These are phyloP conservation scores for Drosophila repletoides DNA, from an alignment of 1,140 invertebrate species.

Conservation along the genomic window DNA sequence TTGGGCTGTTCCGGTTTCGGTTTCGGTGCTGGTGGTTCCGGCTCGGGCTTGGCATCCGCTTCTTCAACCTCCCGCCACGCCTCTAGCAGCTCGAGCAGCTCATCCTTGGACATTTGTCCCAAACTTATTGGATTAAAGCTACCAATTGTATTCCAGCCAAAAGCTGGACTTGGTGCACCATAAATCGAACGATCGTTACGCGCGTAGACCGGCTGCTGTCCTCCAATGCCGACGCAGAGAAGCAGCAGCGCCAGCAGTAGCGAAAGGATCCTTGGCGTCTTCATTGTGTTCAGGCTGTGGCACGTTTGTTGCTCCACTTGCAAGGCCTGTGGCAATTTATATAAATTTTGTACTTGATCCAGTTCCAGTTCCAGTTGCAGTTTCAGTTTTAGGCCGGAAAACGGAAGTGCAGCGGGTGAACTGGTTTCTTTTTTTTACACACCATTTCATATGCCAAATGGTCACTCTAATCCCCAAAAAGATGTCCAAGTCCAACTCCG, in stretches of 20 bases:
- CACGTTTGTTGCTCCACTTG: slow-evolving; percentile 13
- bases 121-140: slow-evolving; percentile 54
- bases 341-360: slow-evolving; percentile 7
- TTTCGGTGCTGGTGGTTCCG: slow-evolving; percentile 41
- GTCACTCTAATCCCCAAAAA: slow-evolving; percentile 38
- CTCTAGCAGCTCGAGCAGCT: slow-evolving; percentile 68
- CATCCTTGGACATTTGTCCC: slow-evolving; percentile 73
- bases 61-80: slow-evolving; percentile 71
- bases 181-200: slow-evolving; percentile 47
- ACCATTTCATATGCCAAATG: slow-evolving; percentile 14
- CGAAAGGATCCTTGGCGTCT: neutral
- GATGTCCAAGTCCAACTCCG: slow-evolving; percentile 23
- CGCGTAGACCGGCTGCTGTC: slow-evolving; percentile 39
- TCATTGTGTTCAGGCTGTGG: slow-evolving; percentile 23
- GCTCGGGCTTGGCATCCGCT: slow-evolving; percentile 36
- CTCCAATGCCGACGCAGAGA: neutral
- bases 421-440: no score
- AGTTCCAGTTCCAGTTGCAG: slow-evolving; percentile 30
- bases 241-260: slow-evolving; percentile 17
- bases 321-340: neutral
- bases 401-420: slow-evolving; percentile 45
- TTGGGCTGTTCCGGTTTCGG: neutral
- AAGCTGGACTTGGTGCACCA: neutral
- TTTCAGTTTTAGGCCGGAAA: slow-evolving; percentile 30
- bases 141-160: slow-evolving; percentile 48